Conservation (phyloP, 2,888 invertebrate genomes). For the Parasteatoda lunata region DNA sequence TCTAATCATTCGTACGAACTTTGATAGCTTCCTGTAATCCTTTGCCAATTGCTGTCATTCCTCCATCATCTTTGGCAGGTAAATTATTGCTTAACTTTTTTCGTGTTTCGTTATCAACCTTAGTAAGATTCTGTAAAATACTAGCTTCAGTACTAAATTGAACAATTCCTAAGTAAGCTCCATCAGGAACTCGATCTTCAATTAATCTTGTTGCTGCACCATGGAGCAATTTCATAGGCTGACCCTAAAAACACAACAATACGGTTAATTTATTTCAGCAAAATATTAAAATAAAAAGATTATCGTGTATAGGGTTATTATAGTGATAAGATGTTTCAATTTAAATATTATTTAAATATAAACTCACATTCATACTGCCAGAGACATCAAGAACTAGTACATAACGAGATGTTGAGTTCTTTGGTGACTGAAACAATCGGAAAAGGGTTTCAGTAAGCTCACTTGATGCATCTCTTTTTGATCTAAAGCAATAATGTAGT, state of each 20-base stretch:
- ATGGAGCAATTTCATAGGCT: slow-evolving; percentile 79
- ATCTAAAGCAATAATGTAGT: slow-evolving; percentile 20
- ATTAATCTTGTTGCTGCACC: slow-evolving; percentile 79
- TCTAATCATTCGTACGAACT: slow-evolving; percentile 11
- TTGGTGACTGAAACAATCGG: slow-evolving; percentile 68
- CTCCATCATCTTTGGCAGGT: slow-evolving; percentile 70
- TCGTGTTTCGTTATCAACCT: slow-evolving; percentile 67
- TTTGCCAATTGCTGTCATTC: slow-evolving; percentile 71
- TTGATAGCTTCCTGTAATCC: slow-evolving; percentile 64
- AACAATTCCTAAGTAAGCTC: slow-evolving; percentile 73
- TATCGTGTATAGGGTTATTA: neutral
- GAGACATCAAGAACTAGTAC: slow-evolving; percentile 71
- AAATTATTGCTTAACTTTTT: slow-evolving; percentile 66
- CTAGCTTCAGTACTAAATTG: slow-evolving; percentile 71
- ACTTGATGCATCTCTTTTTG: slow-evolving; percentile 36
- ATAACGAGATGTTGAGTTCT: slow-evolving; percentile 68
- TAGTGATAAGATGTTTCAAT: neutral
- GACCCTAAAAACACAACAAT: slow-evolving; percentile 73
- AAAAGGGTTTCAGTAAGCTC: slow-evolving; percentile 68
- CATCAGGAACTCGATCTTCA: slow-evolving; percentile 77
- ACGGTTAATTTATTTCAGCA: neutral
- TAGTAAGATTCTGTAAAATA: slow-evolving; percentile 62
- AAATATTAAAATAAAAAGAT: neutral
- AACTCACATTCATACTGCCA: slow-evolving; percentile 71
- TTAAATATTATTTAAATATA: neutral